These are phyloP conservation scores for Erpornis zantholeuca DNA, from an alignment of 2,113 vertebrate genomes.

Conservation along the genomic window DNA sequence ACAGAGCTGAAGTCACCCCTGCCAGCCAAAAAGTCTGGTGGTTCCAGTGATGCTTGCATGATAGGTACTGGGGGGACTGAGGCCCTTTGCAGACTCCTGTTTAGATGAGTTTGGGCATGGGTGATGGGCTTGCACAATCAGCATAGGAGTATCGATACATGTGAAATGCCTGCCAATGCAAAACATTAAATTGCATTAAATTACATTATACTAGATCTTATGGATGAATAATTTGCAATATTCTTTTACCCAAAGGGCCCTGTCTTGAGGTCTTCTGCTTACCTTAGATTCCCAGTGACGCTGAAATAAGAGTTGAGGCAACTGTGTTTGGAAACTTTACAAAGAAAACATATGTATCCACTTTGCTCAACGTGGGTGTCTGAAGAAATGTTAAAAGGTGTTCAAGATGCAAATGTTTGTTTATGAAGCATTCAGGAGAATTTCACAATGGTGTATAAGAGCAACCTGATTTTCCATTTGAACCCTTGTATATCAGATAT, in stretches of 20 bases:
- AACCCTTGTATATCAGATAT: constrained; percentile 3
- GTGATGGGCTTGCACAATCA: not conserved
- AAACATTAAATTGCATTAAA: not conserved
- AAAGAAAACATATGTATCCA: constrained; percentile 46
- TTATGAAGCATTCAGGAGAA: not conserved
- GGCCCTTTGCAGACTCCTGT: not conserved
- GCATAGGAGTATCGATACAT: not conserved
- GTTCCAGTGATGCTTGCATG: not conserved
- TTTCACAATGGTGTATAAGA: constrained; percentile 17
- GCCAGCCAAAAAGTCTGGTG: not conserved
- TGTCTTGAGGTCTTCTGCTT: constrained; percentile 8
- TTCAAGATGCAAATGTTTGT: constrained; percentile 43
- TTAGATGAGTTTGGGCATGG: not conserved
- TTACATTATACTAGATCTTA: not conserved
- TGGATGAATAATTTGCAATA: not conserved
- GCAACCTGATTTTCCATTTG: constrained; percentile 22
- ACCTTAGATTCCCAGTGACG: not conserved
- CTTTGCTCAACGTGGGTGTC: constrained; percentile 47
- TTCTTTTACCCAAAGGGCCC: not conserved
- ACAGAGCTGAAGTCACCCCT: not conserved
- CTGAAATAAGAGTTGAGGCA: constrained; percentile 5
- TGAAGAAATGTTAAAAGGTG: constrained; percentile 55
- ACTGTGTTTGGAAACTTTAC: constrained; percentile 28
- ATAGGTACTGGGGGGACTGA: not conserved
- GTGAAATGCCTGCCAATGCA: not conserved